phyloP scores from a whole-genome alignment of 2,113 vertebrate genomes.

The Morone chrysops region DNA sequence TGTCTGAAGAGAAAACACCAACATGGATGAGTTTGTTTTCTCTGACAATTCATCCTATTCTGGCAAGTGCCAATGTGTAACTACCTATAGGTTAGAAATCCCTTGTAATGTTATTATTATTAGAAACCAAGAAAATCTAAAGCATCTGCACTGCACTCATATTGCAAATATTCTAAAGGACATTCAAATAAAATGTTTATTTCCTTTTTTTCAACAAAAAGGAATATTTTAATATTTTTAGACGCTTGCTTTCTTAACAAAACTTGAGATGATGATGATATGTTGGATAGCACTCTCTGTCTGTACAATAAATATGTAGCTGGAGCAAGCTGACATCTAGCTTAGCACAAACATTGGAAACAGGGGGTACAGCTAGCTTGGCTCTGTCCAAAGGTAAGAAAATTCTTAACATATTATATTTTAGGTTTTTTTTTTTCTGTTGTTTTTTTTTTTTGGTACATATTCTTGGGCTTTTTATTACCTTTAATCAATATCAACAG shows the following conservation, averaged over 20 bases:
- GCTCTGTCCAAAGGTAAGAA: not conserved
- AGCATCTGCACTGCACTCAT: not conserved
- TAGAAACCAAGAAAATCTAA: not conserved
- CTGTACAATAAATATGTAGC: not conserved
- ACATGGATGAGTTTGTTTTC: not conserved
- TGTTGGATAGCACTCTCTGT: not conserved
- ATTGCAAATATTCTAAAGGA: not conserved
- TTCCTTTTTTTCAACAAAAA: not conserved
- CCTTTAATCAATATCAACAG: too few species aligned
- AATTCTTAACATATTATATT: too few species aligned
- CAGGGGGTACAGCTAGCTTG: not conserved
- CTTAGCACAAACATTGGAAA: not conserved
- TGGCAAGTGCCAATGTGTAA: not conserved
- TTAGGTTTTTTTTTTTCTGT: too few species aligned
- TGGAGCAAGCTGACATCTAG: not conserved
- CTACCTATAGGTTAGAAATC: not conserved
- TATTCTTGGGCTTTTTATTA: too few species aligned
- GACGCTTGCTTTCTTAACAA: not conserved
- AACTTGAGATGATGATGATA: not conserved
- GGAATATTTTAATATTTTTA: not conserved
- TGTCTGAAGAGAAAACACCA: conserved; percentile 81
- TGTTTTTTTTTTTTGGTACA: too few species aligned
- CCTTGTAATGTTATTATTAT: not conserved
- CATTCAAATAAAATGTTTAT: not conserved
- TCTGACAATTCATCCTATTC: not conserved